These are phyloP conservation scores for Thymelicus sylvestris DNA, from an alignment of 2,888 invertebrate species.

Conservation along the genomic window DNA sequence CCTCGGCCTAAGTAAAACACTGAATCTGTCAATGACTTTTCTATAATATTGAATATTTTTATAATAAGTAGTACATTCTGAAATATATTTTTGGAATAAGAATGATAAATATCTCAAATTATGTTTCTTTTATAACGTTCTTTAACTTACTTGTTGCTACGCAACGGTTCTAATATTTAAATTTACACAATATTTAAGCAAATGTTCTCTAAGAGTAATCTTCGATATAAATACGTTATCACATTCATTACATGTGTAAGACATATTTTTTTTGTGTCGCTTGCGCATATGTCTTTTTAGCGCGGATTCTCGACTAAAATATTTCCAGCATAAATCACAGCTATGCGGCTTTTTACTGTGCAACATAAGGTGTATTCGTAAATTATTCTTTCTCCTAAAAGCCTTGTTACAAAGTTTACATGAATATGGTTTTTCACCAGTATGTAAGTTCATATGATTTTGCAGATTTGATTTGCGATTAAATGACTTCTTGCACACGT, in stretches of 20 bases:
- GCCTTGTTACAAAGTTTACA: neutral
- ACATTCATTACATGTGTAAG: neutral
- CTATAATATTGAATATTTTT: too few relatives aligned
- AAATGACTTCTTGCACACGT: neutral
- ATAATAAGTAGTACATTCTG: too few relatives aligned
- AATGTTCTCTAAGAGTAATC: neutral
- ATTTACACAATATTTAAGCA: neutral
- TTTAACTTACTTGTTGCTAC: too few relatives aligned
- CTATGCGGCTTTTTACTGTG: neutral
- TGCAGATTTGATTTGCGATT: neutral
- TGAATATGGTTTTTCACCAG: slow-evolving; percentile 7
- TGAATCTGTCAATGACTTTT: too few relatives aligned
- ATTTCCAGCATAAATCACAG: neutral
- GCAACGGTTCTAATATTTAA: too few relatives aligned
- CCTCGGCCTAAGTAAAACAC: too few relatives aligned
- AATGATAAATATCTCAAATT: too few relatives aligned
- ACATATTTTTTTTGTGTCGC: neutral
- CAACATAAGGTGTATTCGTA: neutral
- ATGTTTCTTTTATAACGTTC: too few relatives aligned
- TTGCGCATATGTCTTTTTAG: neutral
- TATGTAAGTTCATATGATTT: slow-evolving; percentile 2
- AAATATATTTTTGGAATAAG: too few relatives aligned
- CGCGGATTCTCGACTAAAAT: neutral
- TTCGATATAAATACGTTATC: neutral
- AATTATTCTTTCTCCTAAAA: neutral